A percentile compares a stretch with the other conserved stretches of the same genome.
These are phyloP conservation scores for Trachurus trachurus DNA, from an alignment of 2,797 vertebrate genomes.

Conservation along the genomic window DNA sequence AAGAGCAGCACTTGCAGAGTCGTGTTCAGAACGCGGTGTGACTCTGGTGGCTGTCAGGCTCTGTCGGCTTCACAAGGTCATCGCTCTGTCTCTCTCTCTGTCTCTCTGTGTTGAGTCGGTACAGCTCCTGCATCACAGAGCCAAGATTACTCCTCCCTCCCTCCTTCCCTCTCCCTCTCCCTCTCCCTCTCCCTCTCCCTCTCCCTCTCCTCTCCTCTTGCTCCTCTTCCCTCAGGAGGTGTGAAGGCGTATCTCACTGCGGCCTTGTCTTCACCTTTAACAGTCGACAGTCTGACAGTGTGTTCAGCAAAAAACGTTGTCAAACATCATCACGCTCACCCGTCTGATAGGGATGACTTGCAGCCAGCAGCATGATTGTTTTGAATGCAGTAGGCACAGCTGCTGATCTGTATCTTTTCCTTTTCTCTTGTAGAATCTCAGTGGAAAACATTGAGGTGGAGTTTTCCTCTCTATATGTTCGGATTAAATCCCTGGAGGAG, in stretches of 20 bases:
- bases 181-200: conserved; percentile 1
- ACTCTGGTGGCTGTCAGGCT: conserved; percentile 43
- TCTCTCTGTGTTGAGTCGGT: conserved; percentile 35
- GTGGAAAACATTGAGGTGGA: conserved; percentile 94
- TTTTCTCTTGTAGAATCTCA: conserved; percentile 88
- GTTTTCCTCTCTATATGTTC: conserved; percentile 89
- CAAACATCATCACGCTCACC: background rate
- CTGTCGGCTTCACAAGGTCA: conserved; percentile 69
- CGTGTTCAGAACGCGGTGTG: conserved; percentile 1
- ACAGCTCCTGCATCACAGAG: conserved; percentile 56
- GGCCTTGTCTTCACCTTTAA: conserved; percentile 18
- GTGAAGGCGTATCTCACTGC: conserved; percentile 24
- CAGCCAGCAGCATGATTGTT: background rate
- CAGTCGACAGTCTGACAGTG: background rate
- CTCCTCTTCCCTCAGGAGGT: conserved; percentile 7
- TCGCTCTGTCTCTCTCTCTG: conserved; percentile 1
- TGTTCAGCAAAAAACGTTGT: conserved; percentile 20
- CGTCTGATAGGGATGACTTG: background rate
- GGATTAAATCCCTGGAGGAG: conserved; percentile 91
- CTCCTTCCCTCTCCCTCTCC: conserved; percentile 13
- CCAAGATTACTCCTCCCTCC: conserved; percentile 34
- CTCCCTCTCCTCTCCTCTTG: background rate
- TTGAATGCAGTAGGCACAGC: background rate
- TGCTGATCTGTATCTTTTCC: background rate
- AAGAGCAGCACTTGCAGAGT: conserved; percentile 33